A percentile compares a stretch with the other conserved stretches of the same genome.
Conservation (phyloP, 2,797 vertebrate species). For the Tympanoctomys barrerae region DNA sequence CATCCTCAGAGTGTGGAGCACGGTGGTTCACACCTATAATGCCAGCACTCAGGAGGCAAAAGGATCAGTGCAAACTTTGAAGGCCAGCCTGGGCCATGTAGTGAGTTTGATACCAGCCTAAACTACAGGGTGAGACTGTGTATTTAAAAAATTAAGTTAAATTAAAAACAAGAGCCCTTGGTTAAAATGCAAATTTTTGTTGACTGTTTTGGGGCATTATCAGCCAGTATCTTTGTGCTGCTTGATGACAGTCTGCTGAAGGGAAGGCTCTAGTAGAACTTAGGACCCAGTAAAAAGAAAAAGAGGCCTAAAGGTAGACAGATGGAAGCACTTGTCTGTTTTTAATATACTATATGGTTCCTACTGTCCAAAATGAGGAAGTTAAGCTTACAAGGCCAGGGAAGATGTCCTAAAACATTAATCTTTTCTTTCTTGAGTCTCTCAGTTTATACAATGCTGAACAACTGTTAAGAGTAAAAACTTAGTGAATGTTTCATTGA, state of each 20-base stretch:
- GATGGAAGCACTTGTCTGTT: background rate
- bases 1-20: background rate
- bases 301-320: background rate
- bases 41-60: background rate
- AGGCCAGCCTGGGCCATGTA: background rate
- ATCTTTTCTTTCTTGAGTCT: constrained; percentile 22
- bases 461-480: constrained; percentile 54
- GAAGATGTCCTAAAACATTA: constrained; percentile 28
- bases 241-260: constrained; percentile 3
- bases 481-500: constrained; percentile 44
- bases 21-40: background rate
- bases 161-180: background rate
- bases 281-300: background rate
- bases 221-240: background rate
- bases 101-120: background rate
- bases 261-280: constrained; percentile 53
- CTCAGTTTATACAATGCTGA: constrained; percentile 37
- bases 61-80: background rate
- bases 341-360: background rate
- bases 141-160: background rate
- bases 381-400: constrained; percentile 16
- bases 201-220: background rate
- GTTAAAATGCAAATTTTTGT: constrained; percentile 60
- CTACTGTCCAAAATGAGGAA: constrained; percentile 7
- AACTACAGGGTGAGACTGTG: background rate